These are phyloP conservation scores for Bradypus variegatus DNA, from an alignment of 2,797 vertebrate genomes.

Conservation along the genomic window DNA sequence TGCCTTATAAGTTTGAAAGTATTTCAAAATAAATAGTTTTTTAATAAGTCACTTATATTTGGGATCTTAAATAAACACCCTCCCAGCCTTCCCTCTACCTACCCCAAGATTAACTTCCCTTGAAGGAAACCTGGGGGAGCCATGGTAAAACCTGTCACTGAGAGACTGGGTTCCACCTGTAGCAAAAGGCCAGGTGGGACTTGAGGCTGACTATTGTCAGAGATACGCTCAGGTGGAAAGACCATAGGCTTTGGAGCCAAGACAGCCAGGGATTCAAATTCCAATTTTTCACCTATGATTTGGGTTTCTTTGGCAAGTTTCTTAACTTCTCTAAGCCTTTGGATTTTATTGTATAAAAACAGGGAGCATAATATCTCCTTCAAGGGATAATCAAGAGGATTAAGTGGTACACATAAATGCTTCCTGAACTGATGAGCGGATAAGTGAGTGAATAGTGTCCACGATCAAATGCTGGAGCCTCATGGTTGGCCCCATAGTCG, in stretches of 20 bases:
- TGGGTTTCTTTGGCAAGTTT: neutral
- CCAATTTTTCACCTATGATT: neutral
- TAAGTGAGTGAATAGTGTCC: neutral
- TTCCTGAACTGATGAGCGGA: neutral
- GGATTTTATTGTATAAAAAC: neutral
- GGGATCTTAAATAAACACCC: neutral
- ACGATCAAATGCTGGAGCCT: neutral
- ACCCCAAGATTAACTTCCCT: neutral
- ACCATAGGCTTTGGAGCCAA: neutral
- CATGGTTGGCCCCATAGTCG: neutral
- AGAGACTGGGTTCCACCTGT: neutral
- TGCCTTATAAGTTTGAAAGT: no score
- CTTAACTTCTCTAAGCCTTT: neutral
- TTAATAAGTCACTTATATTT: neutral
- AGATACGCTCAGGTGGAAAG: neutral
- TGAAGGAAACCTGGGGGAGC: neutral
- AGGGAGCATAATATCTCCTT: neutral
- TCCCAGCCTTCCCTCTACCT: neutral
- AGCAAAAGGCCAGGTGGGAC: neutral
- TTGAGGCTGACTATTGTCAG: neutral
- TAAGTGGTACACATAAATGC: neutral
- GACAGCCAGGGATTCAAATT: neutral
- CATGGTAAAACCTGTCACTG: neutral
- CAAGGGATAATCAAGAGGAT: neutral
- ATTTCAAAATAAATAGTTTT: no score